Base-by-base conservation (phyloP, 2,797 vertebrate species). In the Anguilla anguilla region DNA sequence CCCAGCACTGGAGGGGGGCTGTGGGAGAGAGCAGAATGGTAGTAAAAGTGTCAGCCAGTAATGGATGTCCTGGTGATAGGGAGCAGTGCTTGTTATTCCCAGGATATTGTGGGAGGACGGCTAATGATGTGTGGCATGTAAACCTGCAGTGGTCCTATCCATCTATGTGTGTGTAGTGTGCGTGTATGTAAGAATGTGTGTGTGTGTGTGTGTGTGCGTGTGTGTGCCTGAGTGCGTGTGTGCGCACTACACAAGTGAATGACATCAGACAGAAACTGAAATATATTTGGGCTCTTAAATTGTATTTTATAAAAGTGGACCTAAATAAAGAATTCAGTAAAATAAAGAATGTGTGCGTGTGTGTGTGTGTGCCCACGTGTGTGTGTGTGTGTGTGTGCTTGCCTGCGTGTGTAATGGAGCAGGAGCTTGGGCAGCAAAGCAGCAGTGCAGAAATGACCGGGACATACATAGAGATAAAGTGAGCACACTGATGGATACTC, bases 31-130 rank as follows among this genome's bases (percentile, higher is more conserved):
- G 72, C 72, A 15, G 72, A 15, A 17, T 39, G 72, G 72, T 17
- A 39, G 72, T 74, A 39, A 74, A 74, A 74, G 28, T 74, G 72
- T 74, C 72, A 74, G 28, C 19, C 72, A 5, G 72, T 74, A 74
- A 74, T 74, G 72, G 72, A 74, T 74, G 72, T 39, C 13, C 31
- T 74, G 72, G 7, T 74, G 72, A 74, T 74, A 15, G 31, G 72
- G 72, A 74, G 72, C 72, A 35, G 28, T 39, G 72, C 72, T 39
- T 39, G 28, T 39, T 74, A 35, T 74, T 74, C 31, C 13, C 35
- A 39, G 72, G 72, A 74, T 74, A 74, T 74, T 39, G 72, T 11
- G 72, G 72, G 31, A 74, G 72, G 72, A 74, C 28, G n/a, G 72
- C 72, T 74, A 74, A 74, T 74, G 72, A 74, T 39, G 28, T 74